These are phyloP conservation scores for Laspeyria flexula DNA, from an alignment of 2,888 invertebrate genomes.

Conservation along the genomic window DNA sequence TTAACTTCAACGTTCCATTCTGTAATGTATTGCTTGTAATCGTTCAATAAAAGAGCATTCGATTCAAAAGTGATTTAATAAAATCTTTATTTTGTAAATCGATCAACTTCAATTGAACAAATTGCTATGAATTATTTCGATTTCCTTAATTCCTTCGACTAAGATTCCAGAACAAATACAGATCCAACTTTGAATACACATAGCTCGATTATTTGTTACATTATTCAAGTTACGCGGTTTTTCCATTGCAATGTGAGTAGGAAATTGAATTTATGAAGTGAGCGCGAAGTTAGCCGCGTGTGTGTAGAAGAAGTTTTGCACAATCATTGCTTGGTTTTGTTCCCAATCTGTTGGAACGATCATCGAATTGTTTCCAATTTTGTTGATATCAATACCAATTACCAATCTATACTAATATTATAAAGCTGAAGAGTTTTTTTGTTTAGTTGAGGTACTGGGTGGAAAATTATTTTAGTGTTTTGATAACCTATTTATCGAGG, in stretches of 20 bases:
- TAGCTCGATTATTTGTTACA: slow-evolving; percentile 53
- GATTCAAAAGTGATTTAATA: too few relatives aligned
- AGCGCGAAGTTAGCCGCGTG: slow-evolving; percentile 41
- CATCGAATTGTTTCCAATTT: not conserved
- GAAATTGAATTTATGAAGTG: slow-evolving; percentile 53
- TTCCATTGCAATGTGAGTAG: slow-evolving; percentile 51
- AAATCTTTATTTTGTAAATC: not conserved
- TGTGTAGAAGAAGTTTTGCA: slow-evolving; percentile 31
- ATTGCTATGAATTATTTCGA: slow-evolving; percentile 39
- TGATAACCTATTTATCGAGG: too few relatives aligned
- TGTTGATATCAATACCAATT: too few relatives aligned
- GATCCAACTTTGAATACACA: slow-evolving; percentile 24
- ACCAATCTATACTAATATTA: too few relatives aligned
- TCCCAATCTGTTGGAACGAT: not conserved
- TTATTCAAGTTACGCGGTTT: slow-evolving; percentile 53
- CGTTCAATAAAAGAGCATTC: not conserved
- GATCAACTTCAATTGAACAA: slow-evolving; percentile 4
- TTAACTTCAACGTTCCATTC: not conserved
- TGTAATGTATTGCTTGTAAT: slow-evolving; percentile 1
- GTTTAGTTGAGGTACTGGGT: too few relatives aligned
- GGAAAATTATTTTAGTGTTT: too few relatives aligned
- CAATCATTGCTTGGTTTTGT: slow-evolving; percentile 4
- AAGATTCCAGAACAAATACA: slow-evolving; percentile 14
- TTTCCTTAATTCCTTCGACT: slow-evolving; percentile 33
- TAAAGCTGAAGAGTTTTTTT: too few relatives aligned